Base-by-base conservation (phyloP, 2,888 invertebrate species). In the Leptinotarsa rubiginosa region DNA sequence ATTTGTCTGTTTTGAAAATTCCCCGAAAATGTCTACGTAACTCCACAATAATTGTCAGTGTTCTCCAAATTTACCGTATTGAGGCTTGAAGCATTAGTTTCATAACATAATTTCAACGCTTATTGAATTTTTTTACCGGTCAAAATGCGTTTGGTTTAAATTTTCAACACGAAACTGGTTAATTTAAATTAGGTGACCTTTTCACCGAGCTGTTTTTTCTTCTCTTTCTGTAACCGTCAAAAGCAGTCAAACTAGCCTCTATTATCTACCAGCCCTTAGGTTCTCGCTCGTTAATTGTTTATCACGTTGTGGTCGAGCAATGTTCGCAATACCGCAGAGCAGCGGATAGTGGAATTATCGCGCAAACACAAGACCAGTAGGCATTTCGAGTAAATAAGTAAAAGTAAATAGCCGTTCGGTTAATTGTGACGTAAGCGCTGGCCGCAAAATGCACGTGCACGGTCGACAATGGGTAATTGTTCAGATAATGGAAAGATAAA, bases 321-420 rank as follows among this genome's bases (percentile, higher is more conserved):
- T 7, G 41, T 62, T 62, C 2, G 62, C 62, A n/a, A n/a, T 62
- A 41, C 54, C 54, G 22, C 65, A 15, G 52, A 65, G 65, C 47
- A 47, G 31, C 50, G 65, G 47, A 64, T 52, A 74, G 47, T n/a
- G 70, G 70, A 74, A 70, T 74, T 70, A 74, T 68, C 22, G 74
- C 47, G 64, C 54, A 47, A 69, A 54, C 31, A 31, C 64, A 59
- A 64, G 50, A 69, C 73, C 54, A 65, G 73, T 74, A 68, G 65
- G 74, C 67, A 74, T 67, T 74, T 74, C 52, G 16, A 67, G 69
- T 70, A 70, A 74, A 70, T 70, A 74, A 74, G 74, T 74, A 74
- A 74, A 74, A 70, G 74, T 62, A 74, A 74, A 74, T 47, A 74
- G 67, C 68, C 47, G 67, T 25, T 18, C 65, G 31, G 70, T 62